Percentiles rank a stretch among this genome's conserved stretches.
Conservation (phyloP, 1,140 invertebrate genomes). For the Halesus radiatus region DNA sequence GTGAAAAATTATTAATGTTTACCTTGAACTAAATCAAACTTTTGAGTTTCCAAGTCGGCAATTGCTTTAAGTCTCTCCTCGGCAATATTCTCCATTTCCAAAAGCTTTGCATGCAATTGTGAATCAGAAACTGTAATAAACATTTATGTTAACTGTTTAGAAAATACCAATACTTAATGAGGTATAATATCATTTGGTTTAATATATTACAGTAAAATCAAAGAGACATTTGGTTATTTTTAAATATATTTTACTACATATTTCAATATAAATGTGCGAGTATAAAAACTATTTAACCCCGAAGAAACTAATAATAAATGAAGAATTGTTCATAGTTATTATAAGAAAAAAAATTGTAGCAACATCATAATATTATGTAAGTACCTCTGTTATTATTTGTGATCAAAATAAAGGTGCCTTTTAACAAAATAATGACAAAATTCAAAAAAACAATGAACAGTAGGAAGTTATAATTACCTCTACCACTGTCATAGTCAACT, state of each 20-base stretch:
- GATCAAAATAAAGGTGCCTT: neutral
- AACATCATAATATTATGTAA: neutral
- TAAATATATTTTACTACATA: too few species aligned
- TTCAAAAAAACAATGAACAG: constrained; percentile 58
- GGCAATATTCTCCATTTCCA: constrained; percentile 69
- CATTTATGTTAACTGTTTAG: neutral
- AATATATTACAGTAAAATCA: too few species aligned
- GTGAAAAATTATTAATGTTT: constrained; percentile 33
- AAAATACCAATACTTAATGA: neutral
- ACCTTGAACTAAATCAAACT: constrained; percentile 78
- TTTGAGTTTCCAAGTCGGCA: constrained; percentile 75
- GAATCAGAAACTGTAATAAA: constrained; percentile 66
- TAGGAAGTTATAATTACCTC: constrained; percentile 69
- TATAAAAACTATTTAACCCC: too few species aligned
- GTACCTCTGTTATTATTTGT: neutral
- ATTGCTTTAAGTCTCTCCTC: constrained; percentile 72
- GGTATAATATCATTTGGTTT: too few species aligned
- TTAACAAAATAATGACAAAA: constrained; percentile 26
- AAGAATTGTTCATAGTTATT: too few species aligned
- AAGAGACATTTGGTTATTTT: too few species aligned
- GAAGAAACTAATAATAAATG: too few species aligned
- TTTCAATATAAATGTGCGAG: too few species aligned
- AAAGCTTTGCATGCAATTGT: constrained; percentile 66
- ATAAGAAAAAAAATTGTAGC: too few species aligned
- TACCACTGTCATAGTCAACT: constrained; percentile 84